phyloP scores from a whole-genome alignment of 2,113 vertebrate species.

The Myrmecophaga tridactyla region DNA sequence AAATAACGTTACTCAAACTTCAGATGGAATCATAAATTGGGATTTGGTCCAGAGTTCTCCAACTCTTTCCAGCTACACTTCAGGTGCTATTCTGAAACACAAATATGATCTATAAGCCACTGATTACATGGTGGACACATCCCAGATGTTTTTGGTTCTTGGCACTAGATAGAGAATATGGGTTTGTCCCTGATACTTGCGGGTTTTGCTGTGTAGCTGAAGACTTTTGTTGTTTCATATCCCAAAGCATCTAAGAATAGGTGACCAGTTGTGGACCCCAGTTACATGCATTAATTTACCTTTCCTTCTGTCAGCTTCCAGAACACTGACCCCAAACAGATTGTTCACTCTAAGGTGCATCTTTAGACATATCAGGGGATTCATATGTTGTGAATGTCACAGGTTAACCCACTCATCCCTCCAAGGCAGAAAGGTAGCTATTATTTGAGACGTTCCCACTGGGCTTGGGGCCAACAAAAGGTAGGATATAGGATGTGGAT shows the following conservation, averaged over 20 bases:
- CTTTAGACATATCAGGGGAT: neutral
- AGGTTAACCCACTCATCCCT: neutral
- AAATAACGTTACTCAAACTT: conserved; percentile 2
- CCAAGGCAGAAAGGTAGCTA: neutral
- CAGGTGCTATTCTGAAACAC: conserved; percentile 7
- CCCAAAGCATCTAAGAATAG: neutral
- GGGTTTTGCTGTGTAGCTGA: conserved; percentile 31
- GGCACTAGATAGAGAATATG: conserved; percentile 21
- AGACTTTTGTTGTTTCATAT: conserved; percentile 42
- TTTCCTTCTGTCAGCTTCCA: neutral
- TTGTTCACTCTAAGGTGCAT: neutral
- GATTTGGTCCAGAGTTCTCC: conserved; percentile 30
- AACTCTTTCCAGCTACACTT: neutral
- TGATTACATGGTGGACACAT: conserved; percentile 30
- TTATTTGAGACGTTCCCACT: conserved; percentile 26
- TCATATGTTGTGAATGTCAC: conserved; percentile 7
- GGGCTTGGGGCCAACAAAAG: neutral
- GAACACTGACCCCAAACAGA: neutral
- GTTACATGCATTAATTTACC: neutral
- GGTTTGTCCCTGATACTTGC: conserved; percentile 18
- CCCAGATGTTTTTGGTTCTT: conserved; percentile 49
- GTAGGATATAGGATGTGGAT: neutral
- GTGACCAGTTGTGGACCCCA: neutral
- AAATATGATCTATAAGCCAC: conserved; percentile 40
- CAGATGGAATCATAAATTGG: conserved; percentile 30